Evolutionary conservation across 2,113 vertebrate species (phyloP), one percentile per base, ranked within the genome.

Genomic region (Typhlomys cinereus): DNA sequence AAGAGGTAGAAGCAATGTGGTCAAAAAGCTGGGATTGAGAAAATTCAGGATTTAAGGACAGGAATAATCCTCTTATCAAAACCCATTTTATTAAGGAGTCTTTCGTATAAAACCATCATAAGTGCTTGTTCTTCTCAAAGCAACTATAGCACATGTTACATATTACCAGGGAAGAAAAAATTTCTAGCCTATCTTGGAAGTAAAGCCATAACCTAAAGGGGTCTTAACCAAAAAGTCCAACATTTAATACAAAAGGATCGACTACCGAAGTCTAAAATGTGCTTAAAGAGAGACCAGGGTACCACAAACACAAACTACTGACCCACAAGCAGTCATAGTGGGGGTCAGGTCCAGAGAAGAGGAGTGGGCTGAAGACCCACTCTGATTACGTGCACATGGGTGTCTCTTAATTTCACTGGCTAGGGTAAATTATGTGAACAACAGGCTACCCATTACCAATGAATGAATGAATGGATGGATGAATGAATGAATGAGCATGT

Each of bases 361-460:
- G 11, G 5, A 29, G 18, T 2, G 5, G 67, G n/a, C n/a, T n/a
- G n/a, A n/a, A n/a, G n/a, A n/a, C n/a, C n/a, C 27, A 85, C 18
- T 1, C 27, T 18, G 36, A 39, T 1, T 15, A 5, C 0, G 3
- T 2, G 6, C 2, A 27, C 31, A 29, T 25, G 64, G 34, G 2
- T 31, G 41, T 57, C 44, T 27, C 48, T 89, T 90, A 15, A 8
- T 17, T 76, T 46, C 29, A 7, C 14, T 7, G 36, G 61, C 50
- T 15, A 12, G 15, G 61, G 31, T 18, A 88, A 92, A n/a, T 25
- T 48, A 8, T 14, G 31, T 34, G 46, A 57, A 62, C 1, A 39
- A 46, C 44, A 46, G 27, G n/a, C 27, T 50, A 41, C 34, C 62
- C 5, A n/a, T n/a, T n/a, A n/a, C n/a, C n/a, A n/a, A n/a, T n/a